Evolutionary conservation across 2,113 vertebrate species (phyloP).

Genomic region (western clawed frog (Xenopus tropicalis)): UCB_Xtro_10.0 CM004447.2:103485501-103486000

Average conservation of each 20-base stretch:
- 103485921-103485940: not conserved
- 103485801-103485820: constrained; percentile 6
- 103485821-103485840: not conserved
- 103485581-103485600: too few species aligned
- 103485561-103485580: too few species aligned
- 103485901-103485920: not conserved
- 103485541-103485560: too few species aligned
- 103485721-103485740: not conserved
- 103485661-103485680: not conserved
- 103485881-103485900: constrained; percentile 8
- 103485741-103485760: not conserved
- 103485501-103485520: too few species aligned
- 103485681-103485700: not conserved
- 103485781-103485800: constrained; percentile 11
- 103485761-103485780: constrained; percentile 9
- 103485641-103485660: too few species aligned
- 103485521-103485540: too few species aligned
- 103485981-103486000: too few species aligned
- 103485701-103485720: constrained; percentile 1
- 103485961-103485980: too few species aligned
- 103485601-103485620: too few species aligned
- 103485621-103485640: too few species aligned
- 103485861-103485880: not conserved
- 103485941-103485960: not conserved
- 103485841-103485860: not conserved